Base-by-base conservation (phyloP, 2,113 vertebrate genomes). In the Cranoglanis bouderius region DNA sequence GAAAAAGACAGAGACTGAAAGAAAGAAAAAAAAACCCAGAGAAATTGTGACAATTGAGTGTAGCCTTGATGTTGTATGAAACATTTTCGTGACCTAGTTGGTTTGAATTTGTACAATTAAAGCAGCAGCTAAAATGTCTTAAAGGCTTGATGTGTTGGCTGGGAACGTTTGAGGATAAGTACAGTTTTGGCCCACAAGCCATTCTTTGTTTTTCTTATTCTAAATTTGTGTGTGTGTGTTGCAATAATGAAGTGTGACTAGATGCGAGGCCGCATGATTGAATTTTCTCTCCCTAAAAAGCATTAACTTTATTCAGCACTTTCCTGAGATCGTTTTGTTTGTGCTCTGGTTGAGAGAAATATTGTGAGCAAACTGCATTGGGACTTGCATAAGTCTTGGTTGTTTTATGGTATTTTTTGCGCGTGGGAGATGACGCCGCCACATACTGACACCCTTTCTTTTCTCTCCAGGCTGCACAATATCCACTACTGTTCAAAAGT, bases 71-170 rank as follows among this genome's bases (percentile, higher is more conserved):
- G 63, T 81, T 72, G 53, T 51, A 59, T 82, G 78, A 82, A 87
- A 65, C 61, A 70, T 40, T 75, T 72, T n/a, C 74, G 65, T 88
- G 87, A 75, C 87, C 87, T 61, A 82, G 78, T 88, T 88, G 81
- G 38, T 53, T n/a, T 82, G 49, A 72, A 61, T 84, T 88, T 84
- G 65, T 55, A 59, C 46, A 72, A 57, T 82, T 43, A 74, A 26
- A 51, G 61, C 81, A 72, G 49, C 63, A 72, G 32, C 26, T 70
- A 6, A 19, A 57, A 38, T 35, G 9, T 55, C 55, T 59, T 82
- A 89, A 89, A 81, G 84, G 84, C 74, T 46, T 32, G 61, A 70
- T 88, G 63, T 86, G 49, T 70, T 67, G 65, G 51, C 65, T 70
- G 35, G 49, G 32, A 49, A 51, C n/a, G 40, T 35, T 51, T n/a